phyloP scores from a whole-genome alignment of 2,888 invertebrate genomes.

The Chromoteleia sp. region DNA sequence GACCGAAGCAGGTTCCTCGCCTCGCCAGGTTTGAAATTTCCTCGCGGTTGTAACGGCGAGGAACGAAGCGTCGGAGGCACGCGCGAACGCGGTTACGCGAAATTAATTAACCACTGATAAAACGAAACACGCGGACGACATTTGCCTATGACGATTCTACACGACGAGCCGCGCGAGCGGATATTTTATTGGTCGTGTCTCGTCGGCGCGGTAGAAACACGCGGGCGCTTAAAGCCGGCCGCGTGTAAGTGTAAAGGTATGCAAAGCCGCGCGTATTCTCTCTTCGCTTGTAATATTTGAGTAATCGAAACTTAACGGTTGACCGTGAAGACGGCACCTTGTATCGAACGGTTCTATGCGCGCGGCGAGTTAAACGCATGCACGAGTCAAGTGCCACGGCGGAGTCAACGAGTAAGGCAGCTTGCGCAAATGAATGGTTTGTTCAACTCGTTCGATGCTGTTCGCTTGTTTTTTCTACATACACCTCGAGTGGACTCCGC shows the following conservation, averaged over 20 bases:
- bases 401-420: slow-evolving; percentile 57
- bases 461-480: slow-evolving; percentile 26
- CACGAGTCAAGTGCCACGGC: slow-evolving; percentile 67
- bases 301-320: slow-evolving; percentile 79
- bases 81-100: neutral
- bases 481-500: slow-evolving; percentile 3
- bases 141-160: slow-evolving; percentile 56
- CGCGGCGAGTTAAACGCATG: slow-evolving; percentile 58
- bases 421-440: slow-evolving; percentile 61
- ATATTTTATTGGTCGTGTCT: slow-evolving; percentile 61
- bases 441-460: slow-evolving; percentile 31
- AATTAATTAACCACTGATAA: slow-evolving; percentile 39
- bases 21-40: too few species aligned
- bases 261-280: slow-evolving; percentile 70
- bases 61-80: too few species aligned
- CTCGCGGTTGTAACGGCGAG: too few species aligned
- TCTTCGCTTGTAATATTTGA: slow-evolving; percentile 76
- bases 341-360: slow-evolving; percentile 67
- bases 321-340: slow-evolving; percentile 71
- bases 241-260: slow-evolving; percentile 59
- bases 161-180: slow-evolving; percentile 53
- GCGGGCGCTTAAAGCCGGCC: slow-evolving; percentile 37
- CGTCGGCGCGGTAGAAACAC: slow-evolving; percentile 50
- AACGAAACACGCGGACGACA: slow-evolving; percentile 43
- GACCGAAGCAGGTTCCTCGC: slow-evolving; percentile 44